These are phyloP conservation scores for Esox lucius DNA, from an alignment of 2,797 vertebrate genomes.

Conservation along the genomic window DNA sequence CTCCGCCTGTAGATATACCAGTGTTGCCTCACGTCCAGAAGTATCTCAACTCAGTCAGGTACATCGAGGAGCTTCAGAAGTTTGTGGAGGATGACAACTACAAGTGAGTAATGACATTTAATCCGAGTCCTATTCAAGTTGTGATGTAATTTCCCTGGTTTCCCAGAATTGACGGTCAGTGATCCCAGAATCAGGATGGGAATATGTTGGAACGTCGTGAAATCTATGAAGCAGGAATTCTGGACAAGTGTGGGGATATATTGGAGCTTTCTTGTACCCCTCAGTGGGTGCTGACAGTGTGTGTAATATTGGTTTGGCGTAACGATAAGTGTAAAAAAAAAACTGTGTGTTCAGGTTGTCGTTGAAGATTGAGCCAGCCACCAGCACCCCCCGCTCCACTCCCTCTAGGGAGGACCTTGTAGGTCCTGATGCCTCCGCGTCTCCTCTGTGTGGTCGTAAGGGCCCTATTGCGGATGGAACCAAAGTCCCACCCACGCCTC, in stretches of 20 bases:
- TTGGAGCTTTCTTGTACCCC: too few relatives aligned
- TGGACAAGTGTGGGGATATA: too few relatives aligned
- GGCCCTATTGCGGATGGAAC: constrained; percentile 77
- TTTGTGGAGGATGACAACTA: constrained; percentile 99
- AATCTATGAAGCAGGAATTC: too few relatives aligned
- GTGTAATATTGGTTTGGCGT: background rate
- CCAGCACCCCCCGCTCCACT: constrained; percentile 90
- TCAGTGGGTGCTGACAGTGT: too few relatives aligned
- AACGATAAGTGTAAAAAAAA: too few relatives aligned
- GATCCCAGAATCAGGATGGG: too few relatives aligned
- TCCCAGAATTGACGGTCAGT: too few relatives aligned
- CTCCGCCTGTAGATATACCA: constrained; percentile 79
- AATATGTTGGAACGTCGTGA: too few relatives aligned
- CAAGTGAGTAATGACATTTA: constrained; percentile 79
- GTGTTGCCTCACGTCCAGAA: constrained; percentile 97
- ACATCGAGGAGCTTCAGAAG: constrained; percentile 98
- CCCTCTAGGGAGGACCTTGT: constrained; percentile 93
- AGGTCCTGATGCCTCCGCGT: constrained; percentile 87
- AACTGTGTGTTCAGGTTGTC: constrained; percentile 83
- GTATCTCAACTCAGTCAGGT: constrained; percentile 95
- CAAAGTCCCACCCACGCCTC: constrained; percentile 85
- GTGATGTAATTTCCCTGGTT: background rate
- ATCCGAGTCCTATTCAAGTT: background rate
- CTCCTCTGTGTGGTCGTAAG: constrained; percentile 88
- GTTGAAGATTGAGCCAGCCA: constrained; percentile 96